Conservation (phyloP, 2,113 vertebrate species). For the Ursus arctos region DNA sequence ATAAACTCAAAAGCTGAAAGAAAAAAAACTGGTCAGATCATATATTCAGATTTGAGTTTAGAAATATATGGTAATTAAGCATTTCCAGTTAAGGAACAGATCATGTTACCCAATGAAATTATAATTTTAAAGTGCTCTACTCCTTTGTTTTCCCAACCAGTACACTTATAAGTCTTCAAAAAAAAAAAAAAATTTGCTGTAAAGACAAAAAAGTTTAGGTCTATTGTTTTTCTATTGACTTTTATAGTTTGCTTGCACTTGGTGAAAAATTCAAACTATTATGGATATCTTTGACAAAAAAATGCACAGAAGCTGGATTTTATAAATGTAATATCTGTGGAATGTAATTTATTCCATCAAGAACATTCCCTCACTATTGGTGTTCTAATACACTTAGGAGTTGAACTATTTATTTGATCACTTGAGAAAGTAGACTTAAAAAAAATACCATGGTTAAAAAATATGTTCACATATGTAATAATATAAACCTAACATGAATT, state of each 20-base stretch:
- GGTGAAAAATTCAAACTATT: not conserved
- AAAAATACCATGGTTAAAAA: not conserved
- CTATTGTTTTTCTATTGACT: not conserved
- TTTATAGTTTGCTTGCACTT: not conserved
- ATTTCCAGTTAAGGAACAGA: not conserved
- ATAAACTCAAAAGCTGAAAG: not conserved
- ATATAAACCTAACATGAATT: not conserved
- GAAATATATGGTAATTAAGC: not conserved
- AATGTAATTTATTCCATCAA: not conserved
- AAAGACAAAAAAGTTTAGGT: not conserved
- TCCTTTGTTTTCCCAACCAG: not conserved
- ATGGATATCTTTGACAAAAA: not conserved
- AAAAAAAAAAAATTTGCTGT: not conserved
- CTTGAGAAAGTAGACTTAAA: not conserved
- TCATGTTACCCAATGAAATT: not conserved
- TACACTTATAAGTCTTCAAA: not conserved
- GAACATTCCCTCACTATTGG: not conserved
- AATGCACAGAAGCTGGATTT: not conserved
- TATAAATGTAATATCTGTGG: not conserved
- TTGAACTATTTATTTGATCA: not conserved
- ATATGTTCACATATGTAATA: not conserved
- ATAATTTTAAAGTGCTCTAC: not conserved
- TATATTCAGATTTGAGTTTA: not conserved
- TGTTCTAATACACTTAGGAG: not conserved
- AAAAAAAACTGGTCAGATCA: not conserved